phyloP scores from a whole-genome alignment of 2,797 vertebrate genomes.

The Neostethus bicornis region DNA sequence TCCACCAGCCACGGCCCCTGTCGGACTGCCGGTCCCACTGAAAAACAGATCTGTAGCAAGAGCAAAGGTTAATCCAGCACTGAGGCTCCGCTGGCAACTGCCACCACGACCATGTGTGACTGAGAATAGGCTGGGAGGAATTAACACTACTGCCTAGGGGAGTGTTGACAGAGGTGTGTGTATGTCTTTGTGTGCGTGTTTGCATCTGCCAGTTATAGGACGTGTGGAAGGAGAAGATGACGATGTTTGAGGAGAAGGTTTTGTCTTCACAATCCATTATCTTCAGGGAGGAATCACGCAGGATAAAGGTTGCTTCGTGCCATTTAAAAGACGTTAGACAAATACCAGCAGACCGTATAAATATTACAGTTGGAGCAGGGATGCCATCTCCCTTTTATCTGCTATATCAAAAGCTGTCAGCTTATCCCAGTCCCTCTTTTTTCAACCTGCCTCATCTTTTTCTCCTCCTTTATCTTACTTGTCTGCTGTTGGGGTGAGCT shows the following conservation, averaged over 20 bases:
- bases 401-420: conserved; percentile 53
- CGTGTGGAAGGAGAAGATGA: conserved; percentile 50
- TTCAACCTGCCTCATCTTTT: conserved; percentile 22
- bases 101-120: conserved; percentile 68
- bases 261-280: conserved; percentile 74
- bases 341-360: conserved; percentile 71
- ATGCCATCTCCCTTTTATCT: conserved; percentile 51
- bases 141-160: conserved; percentile 65
- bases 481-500: conserved; percentile 11
- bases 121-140: conserved; percentile 75
- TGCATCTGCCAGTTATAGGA: conserved; percentile 43
- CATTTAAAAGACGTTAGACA: conserved; percentile 72
- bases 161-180: conserved; percentile 71
- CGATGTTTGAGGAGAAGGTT: conserved; percentile 53
- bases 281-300: conserved; percentile 55
- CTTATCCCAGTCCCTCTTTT: conserved; percentile 27
- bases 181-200: conserved; percentile 22
- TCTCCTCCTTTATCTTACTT: conserved; percentile 22
- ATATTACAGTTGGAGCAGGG: conserved; percentile 50
- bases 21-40: conserved; percentile 54
- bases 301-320: conserved; percentile 74
- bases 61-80: conserved; percentile 79
- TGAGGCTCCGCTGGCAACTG: conserved; percentile 64
- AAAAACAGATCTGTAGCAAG: conserved; percentile 74
- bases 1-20: conserved; percentile 60